A percentile compares a stretch with the other conserved stretches of the same genome.
Evolutionary conservation across 2,113 vertebrate species (phyloP).

Genomic region (Pedionomus torquatus): DNA sequence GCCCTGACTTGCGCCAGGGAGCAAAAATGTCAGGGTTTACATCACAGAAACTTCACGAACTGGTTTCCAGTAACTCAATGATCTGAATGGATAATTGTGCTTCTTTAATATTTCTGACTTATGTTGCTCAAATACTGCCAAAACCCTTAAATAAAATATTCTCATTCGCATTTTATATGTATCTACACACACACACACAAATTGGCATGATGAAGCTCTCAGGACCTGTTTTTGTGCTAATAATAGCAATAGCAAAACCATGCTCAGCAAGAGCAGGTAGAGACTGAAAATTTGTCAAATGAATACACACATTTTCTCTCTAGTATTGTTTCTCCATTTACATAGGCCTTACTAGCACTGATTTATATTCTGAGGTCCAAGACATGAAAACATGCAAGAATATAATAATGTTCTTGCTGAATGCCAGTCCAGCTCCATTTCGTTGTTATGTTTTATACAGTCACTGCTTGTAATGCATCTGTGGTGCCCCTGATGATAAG

Average conservation of each 20-base stretch:
- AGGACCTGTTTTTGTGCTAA: neutral
- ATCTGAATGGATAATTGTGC: neutral
- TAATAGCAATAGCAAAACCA: neutral
- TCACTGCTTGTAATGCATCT: neutral
- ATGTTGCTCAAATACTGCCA: fast-evolving
- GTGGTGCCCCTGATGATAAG: neutral
- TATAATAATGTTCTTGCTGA: neutral
- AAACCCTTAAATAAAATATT: neutral
- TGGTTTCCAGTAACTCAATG: neutral
- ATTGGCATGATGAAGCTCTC: neutral
- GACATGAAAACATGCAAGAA: neutral
- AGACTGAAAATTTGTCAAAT: neutral
- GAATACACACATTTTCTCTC: neutral
- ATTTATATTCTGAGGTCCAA: neutral
- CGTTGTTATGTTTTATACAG: neutral
- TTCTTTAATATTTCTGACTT: neutral
- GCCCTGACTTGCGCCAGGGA: neutral
- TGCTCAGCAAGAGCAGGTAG: neutral
- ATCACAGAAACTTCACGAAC: neutral
- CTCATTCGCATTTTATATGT: neutral
- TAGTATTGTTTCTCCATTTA: neutral
- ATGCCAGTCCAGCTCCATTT: neutral
- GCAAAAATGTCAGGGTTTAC: neutral
- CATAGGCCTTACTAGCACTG: neutral
- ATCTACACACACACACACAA: neutral